Base-by-base conservation (phyloP, 2,888 invertebrate species). In the Cistogaster globosa region DNA sequence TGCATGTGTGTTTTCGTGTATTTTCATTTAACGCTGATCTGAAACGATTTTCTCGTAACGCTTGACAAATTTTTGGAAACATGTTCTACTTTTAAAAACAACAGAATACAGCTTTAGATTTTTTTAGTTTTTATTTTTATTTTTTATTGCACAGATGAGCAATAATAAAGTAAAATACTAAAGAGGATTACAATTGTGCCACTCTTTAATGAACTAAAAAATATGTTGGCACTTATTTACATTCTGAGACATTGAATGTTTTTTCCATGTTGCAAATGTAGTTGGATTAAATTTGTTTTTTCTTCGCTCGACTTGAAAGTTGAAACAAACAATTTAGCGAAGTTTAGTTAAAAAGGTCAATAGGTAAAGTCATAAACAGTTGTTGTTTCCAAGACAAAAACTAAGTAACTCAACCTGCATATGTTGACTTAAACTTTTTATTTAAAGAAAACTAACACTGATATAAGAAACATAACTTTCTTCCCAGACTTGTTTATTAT, bases 31-130 rank as follows among this genome's bases (percentile, higher is more conserved):
- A 83, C 80, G 75, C 69, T 83, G 81, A 81, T 87, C 81, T 81
- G 88, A 89, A 90, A 87, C 89, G 88, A 89, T 91, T 90, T 88
- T 87, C 88, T 87, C 88, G 91, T 89, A 90, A 90, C 90, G 91
- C 91, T 90, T 91, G 91, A 91, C 91, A 91, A 91, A 91, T 91
- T 91, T 87, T 88, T 55, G 67, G 75, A 69, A 71, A 79, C 82
- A 79, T 85, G 78, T 85, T 82, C 78, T 60, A 71, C 65, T 82
- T 85, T 78, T 45, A 81, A 72, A n/a, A 72, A 51, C 67, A 68
- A 69, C 65, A 74, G 20, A 57, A 42, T 18, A 76, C 20, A 82
- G 38, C 45, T 75, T 69, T 65, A 53, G 58, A 76, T 60, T 71
- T 75, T 80, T 51, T 68, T 16, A 18, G 7, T 53, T 60, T 53